Percentiles rank a stretch among this genome's conserved stretches.
Evolutionary conservation across 2,113 vertebrate genomes (phyloP).

Genomic region (Xenopus borealis): DNA sequence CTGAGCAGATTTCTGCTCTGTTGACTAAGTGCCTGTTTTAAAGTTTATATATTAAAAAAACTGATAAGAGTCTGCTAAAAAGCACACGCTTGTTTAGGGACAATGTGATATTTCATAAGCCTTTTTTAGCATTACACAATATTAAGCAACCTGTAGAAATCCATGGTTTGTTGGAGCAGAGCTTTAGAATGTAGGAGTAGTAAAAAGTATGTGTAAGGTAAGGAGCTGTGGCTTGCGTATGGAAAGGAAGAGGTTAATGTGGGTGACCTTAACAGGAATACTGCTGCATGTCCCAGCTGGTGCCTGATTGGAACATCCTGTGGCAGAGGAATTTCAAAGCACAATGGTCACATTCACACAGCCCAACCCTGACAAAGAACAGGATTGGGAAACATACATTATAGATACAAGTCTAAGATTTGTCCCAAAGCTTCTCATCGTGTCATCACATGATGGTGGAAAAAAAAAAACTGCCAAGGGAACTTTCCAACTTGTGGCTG

Average conservation of each 20-base stretch:
- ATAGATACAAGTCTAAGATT: background rate
- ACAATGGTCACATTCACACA: constrained; percentile 47
- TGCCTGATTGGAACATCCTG: constrained; percentile 46
- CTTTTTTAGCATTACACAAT: too few relatives aligned
- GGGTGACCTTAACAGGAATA: constrained; percentile 44
- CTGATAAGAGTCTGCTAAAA: too few relatives aligned
- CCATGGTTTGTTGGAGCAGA: background rate
- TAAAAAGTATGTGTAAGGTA: background rate
- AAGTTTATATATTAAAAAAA: too few relatives aligned
- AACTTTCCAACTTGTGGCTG: background rate
- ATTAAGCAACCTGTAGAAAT: background rate
- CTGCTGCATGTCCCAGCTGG: constrained; percentile 46
- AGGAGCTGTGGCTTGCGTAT: constrained; percentile 24
- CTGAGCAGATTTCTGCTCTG: too few relatives aligned
- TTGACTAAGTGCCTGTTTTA: too few relatives aligned
- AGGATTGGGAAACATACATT: constrained; percentile 39
- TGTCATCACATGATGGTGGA: background rate
- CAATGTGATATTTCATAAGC: too few relatives aligned
- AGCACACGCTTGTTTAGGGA: too few relatives aligned
- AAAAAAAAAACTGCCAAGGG: background rate
- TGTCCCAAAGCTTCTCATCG: constrained; percentile 33
- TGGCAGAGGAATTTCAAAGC: constrained; percentile 44
- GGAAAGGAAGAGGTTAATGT: constrained; percentile 42
- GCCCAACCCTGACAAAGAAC: constrained; percentile 41
- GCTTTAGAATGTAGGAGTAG: background rate